Conservation (phyloP, 1,140 invertebrate genomes). For the Neodiprion pinetum region DNA sequence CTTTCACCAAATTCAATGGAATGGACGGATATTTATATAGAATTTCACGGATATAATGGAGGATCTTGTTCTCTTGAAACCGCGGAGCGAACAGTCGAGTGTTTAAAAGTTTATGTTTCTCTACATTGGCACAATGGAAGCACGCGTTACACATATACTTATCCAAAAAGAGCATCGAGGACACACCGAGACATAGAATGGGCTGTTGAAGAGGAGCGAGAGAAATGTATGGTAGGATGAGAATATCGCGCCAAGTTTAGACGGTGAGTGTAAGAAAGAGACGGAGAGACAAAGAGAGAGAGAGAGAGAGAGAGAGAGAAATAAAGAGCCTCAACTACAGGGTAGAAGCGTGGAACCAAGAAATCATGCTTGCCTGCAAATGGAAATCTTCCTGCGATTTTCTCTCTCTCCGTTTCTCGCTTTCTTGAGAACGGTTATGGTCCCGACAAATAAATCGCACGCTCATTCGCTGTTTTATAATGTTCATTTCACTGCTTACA, state of each 20-base stretch:
- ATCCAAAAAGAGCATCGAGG: no score
- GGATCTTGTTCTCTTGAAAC: no score
- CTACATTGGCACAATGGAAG: no score
- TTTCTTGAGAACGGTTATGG: not conserved
- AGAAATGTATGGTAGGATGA: not conserved
- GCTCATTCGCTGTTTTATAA: not conserved
- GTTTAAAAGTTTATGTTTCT: not conserved
- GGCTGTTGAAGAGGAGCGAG: not conserved
- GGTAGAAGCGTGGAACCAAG: not conserved
- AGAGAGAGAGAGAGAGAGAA: no score
- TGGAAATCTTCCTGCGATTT: not conserved
- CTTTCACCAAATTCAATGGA: no score
- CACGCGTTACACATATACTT: no score
- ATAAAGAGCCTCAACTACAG: not conserved
- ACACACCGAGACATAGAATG: no score
- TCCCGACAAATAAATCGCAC: not conserved
- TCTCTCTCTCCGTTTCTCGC: not conserved
- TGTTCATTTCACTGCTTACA: not conserved
- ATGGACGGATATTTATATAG: no score
- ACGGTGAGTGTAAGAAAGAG: not conserved
- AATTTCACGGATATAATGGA: no score
- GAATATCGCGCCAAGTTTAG: not conserved
- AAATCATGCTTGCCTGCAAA: not conserved
- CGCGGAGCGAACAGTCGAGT: not conserved
- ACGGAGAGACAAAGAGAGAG: no score